A percentile compares a stretch with the other conserved stretches of the same genome.
Evolutionary conservation across 2,797 vertebrate genomes (phyloP).

Genomic region (Falco naumanni): DNA sequence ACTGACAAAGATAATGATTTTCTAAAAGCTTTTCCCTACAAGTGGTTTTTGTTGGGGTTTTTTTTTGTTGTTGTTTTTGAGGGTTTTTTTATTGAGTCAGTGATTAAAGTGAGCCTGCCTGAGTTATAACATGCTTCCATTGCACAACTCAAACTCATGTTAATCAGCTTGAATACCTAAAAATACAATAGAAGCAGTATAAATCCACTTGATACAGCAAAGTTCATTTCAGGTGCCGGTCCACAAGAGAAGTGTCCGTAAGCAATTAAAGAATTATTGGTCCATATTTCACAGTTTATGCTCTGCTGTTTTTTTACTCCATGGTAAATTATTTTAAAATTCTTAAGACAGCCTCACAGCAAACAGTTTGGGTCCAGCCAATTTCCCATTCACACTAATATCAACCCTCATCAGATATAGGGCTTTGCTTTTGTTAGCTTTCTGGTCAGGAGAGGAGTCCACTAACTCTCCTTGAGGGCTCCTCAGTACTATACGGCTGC

Average conservation of each 20-base stretch:
- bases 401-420: not conserved
- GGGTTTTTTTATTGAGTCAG: conserved; percentile 17
- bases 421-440: not conserved
- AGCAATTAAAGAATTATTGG: not conserved
- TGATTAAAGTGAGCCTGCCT: conserved; percentile 43
- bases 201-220: conserved; percentile 27
- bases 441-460: not conserved
- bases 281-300: not conserved
- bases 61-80: not conserved
- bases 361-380: not conserved
- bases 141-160: conserved; percentile 50
- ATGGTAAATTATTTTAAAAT: not conserved
- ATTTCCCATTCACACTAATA: not conserved
- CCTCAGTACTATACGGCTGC: fast-evolving
- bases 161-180: conserved; percentile 61
- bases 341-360: not conserved
- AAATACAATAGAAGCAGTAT: conserved; percentile 13
- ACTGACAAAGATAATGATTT: conserved; percentile 61
- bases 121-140: not conserved
- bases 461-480: not conserved
- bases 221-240: conserved; percentile 22
- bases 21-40: conserved; percentile 54
- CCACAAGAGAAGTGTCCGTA: not conserved
- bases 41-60: not conserved
- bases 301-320: not conserved